Percentiles rank a stretch among this genome's conserved stretches.
phyloP scores from a whole-genome alignment of 2,888 invertebrate species.

The Agrilus mali region DNA sequence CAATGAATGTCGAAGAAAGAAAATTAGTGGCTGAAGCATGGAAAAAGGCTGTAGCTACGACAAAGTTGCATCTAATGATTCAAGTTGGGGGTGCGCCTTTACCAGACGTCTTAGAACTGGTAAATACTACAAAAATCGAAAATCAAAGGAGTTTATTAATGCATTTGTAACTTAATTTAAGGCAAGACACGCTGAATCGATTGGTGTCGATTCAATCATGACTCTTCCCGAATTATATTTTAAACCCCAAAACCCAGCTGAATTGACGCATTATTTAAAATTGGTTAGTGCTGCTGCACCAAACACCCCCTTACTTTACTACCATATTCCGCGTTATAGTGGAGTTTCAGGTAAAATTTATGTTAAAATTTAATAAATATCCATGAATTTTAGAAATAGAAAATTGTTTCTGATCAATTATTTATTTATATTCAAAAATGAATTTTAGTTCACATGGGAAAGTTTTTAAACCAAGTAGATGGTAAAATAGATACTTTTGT shows the following conservation, averaged over 20 bases:
- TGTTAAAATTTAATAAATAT: neutral
- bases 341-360: conserved; percentile 55
- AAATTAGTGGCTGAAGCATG: conserved; percentile 53
- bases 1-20: conserved; percentile 52
- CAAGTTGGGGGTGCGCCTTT: conserved; percentile 61
- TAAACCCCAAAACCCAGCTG: conserved; percentile 47
- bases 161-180: conserved; percentile 21
- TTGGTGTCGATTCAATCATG: conserved; percentile 54
- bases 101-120: conserved; percentile 55
- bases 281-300: conserved; percentile 58
- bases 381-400: too few relatives aligned
- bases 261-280: conserved; percentile 54
- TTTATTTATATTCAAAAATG: neutral
- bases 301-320: conserved; percentile 66
- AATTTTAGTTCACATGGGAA: conserved; percentile 57
- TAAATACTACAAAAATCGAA: conserved; percentile 18
- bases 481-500: conserved; percentile 56
- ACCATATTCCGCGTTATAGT: conserved; percentile 66
- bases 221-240: conserved; percentile 68
- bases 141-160: too few relatives aligned
- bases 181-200: conserved; percentile 55
- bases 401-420: too few relatives aligned
- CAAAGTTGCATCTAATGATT: conserved; percentile 49
- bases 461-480: conserved; percentile 49
- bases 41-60: conserved; percentile 41